phyloP scores from a whole-genome alignment of 1,140 invertebrate genomes.

The Orchestia grillus region DNA sequence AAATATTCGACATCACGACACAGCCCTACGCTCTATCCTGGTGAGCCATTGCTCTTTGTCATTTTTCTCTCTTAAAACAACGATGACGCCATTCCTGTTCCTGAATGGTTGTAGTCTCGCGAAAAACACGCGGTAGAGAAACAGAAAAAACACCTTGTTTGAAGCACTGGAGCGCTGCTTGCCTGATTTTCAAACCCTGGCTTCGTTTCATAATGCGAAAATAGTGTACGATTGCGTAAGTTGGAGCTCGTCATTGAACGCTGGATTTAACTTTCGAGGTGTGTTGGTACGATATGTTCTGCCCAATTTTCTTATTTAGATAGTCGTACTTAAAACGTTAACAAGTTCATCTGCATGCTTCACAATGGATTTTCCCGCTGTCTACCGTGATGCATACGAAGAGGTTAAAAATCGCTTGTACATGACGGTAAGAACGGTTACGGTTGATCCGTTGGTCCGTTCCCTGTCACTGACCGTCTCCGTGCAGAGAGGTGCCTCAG shows the following conservation, averaged over 20 bases:
- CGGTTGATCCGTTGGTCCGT: background rate
- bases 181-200: background rate
- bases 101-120: slow-evolving; percentile 28
- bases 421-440: slow-evolving; percentile 38
- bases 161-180: background rate
- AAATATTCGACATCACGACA: slow-evolving; percentile 23
- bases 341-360: background rate
- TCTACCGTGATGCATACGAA: background rate
- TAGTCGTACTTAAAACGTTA: background rate
- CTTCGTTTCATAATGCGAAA: background rate
- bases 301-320: background rate
- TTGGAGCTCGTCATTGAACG: background rate
- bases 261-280: background rate
- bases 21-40: background rate
- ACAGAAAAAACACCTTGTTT: background rate
- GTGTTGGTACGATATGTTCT: background rate
- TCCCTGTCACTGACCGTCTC: slow-evolving; percentile 25
- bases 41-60: background rate
- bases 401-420: background rate
- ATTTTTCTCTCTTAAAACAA: background rate
- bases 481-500: background rate
- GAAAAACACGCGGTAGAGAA: background rate
- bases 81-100: slow-evolving; percentile 32
- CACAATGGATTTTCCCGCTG: background rate
- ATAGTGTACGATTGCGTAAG: background rate